Base-by-base conservation (phyloP, 2,888 invertebrate species). In the Himalopsyche tibetana region DNA sequence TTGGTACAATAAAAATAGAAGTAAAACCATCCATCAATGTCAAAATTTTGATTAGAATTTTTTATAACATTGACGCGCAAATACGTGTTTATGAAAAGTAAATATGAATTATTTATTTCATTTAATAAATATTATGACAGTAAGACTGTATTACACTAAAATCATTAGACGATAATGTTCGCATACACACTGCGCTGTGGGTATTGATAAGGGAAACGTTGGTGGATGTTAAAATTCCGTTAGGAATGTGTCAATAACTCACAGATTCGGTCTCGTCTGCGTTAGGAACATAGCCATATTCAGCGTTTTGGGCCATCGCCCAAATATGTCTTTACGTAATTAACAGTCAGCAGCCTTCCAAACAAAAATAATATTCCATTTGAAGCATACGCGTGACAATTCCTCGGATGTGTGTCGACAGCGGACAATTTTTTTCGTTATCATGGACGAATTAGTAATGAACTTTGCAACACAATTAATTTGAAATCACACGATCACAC, bases 271-370 rank as follows among this genome's bases (percentile, higher is more conserved):
- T 79, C 74, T 87, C 85, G 55, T 88, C 87, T 17, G 87, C 85
- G 81, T 80, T 84, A 40, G 87, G 86, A 55, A 88, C 87, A 80
- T 86, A 86, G 86, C 88, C 87, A 82, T 88, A 88, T 28, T 86
- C 82, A 51, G 83, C 82, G 55, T 82, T 85, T 81, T 88, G 87
- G 87, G 88, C 87, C 88, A 88, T 88, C 56, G 74, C 86, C 87
- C 87, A 69, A 74, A 82, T 42, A 63, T 86, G 56, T 82, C 45
- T 82, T 80, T 74, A 88, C 84, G 83, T 83, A 82, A 85, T 85
- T 84, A 84, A 84, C 82, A 81, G 83, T 81, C 84, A 86, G 80
- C 86, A 86, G 85, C 82, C 84, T 83, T 84, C 82, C 79, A 82
- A 87, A 87, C 82, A 84, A 84, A 81, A 83, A 85, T 74, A 74